Evolutionary conservation across 2,113 vertebrate species (phyloP), one percentile per base, ranked within the genome.

Genomic region (Bambusicola thoracicus): DNA sequence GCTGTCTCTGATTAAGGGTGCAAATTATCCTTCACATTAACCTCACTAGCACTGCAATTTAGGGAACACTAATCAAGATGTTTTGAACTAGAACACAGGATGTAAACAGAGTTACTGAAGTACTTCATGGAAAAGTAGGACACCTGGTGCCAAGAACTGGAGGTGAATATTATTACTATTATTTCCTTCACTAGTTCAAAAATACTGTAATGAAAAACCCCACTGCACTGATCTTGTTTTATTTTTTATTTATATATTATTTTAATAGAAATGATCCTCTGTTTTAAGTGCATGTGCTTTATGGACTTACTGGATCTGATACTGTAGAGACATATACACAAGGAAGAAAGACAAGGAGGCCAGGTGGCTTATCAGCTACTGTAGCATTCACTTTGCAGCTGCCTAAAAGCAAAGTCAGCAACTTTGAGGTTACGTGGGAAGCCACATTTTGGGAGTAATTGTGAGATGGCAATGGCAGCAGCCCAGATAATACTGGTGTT

Each of bases 71-170:
- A 91, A 96, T 96, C 85, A 94, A 92, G 84, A 59, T 95, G 51
- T 95, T 96, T 93, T 97, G 79, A 94, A 94, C 81, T 83, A 96
- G 96, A 91, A 67, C 66, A 75, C 81, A 62, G 81, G 87, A 96
- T 55, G 95, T 86, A 67, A 94, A 97, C 83, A 93, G 77, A 82
- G 20, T 97, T 76, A 97, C 98, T 68, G 75, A 95, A 76, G 96
- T 99, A 76, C 98, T 98, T 85, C 95, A 97, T 74, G 98, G 98
- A 73, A 97, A 97, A 97, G 93, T 98, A 62, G 98, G 98, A 32
- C 94, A 94, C 56, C 87, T 98, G 55, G 96, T 88, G 19, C 95
- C 96, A 67, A 97, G 97, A 92, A 94, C 91, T 94, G 97, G 98
- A 97, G 98, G 98, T 98, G 94, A 93, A 41, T 43, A 32, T 66